Evolutionary conservation across 2,888 invertebrate species (phyloP).

Genomic region (Rhingia campestris): DNA sequence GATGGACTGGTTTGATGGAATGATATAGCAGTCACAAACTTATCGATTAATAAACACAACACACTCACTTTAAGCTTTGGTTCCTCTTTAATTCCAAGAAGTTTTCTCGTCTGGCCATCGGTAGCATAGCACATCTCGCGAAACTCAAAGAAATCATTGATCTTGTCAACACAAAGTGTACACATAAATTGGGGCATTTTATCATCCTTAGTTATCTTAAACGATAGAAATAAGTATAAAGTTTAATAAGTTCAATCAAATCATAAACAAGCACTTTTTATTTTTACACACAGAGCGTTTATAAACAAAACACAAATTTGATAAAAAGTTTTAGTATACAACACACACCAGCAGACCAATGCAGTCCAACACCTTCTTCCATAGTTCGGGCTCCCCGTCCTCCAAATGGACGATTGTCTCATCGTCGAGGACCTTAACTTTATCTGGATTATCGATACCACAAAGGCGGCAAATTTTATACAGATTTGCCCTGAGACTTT

Average conservation of each 20-base stretch:
- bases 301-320: conserved; percentile 47
- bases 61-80: conserved; percentile 75
- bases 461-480: conserved; percentile 82
- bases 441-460: conserved; percentile 81
- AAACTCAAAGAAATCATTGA: conserved; percentile 86
- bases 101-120: conserved; percentile 83
- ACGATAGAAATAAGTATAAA: conserved; percentile 9
- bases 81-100: conserved; percentile 79
- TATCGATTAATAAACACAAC: no score
- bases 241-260: background rate
- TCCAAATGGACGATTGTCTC: conserved; percentile 70
- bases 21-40: no score
- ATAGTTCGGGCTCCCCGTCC: conserved; percentile 79
- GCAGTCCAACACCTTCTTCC: conserved; percentile 79
- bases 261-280: background rate
- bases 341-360: conserved; percentile 79
- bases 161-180: conserved; percentile 85
- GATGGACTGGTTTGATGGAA: no score
- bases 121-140: conserved; percentile 85
- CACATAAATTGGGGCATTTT: conserved; percentile 86
- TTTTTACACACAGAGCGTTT: background rate
- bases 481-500: conserved; percentile 80
- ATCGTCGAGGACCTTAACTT: conserved; percentile 78
- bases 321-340: conserved; percentile 10
- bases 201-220: conserved; percentile 84